These are phyloP conservation scores for Drosophila monieri DNA, from an alignment of 2,888 invertebrate species.

Conservation along the genomic window DNA sequence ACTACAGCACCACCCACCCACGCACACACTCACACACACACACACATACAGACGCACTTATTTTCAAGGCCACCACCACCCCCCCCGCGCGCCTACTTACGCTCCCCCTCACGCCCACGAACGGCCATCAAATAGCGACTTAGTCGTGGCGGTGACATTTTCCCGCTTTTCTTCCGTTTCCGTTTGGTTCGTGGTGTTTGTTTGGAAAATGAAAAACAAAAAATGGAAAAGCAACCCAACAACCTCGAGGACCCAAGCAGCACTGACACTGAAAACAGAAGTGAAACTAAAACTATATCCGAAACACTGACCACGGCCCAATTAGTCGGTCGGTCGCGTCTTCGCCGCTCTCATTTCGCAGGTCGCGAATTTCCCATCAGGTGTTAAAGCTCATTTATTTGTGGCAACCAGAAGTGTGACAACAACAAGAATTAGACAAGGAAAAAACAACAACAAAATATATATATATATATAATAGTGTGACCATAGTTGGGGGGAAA, in stretches of 20 bases:
- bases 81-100: slow-evolving; percentile 36
- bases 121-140: slow-evolving; percentile 79
- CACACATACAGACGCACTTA: not conserved
- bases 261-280: slow-evolving; percentile 34
- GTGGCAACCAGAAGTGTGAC: slow-evolving; percentile 1
- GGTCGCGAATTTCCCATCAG: slow-evolving; percentile 11
- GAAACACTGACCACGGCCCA: slow-evolving; percentile 32
- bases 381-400: slow-evolving; percentile 9
- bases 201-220: not conserved
- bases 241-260: slow-evolving; percentile 24
- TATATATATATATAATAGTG: not conserved
- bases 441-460: too few species aligned
- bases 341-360: slow-evolving; percentile 10
- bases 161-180: slow-evolving; percentile 7
- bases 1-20: slow-evolving; percentile 20
- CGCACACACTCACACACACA: slow-evolving; percentile 11
- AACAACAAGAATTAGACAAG: not conserved
- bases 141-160: slow-evolving; percentile 68
- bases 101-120: slow-evolving; percentile 63
- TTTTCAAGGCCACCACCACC: slow-evolving; percentile 33
- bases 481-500: not conserved
- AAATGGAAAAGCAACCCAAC: slow-evolving; percentile 8
- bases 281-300: slow-evolving; percentile 25
- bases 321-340: slow-evolving; percentile 23
- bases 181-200: not conserved